Evolutionary conservation across 2,797 vertebrate genomes (phyloP).

Genomic region (Atherinosoma microstoma): DNA sequence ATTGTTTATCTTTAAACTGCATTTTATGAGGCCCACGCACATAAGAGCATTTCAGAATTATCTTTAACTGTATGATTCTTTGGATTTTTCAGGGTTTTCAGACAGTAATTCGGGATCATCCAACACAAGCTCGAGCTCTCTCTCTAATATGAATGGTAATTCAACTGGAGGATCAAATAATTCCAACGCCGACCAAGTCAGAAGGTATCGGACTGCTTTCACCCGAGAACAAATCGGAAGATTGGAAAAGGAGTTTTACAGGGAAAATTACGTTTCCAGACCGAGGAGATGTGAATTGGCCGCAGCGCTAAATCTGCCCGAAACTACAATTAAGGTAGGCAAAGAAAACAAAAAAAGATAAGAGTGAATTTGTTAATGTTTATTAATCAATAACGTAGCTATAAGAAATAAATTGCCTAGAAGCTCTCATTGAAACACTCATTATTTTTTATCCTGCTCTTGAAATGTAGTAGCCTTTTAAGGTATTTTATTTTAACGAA

Average conservation of each 20-base stretch:
- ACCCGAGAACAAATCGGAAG: constrained; percentile 88
- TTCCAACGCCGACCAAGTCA: constrained; percentile 90
- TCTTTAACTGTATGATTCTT: neutral
- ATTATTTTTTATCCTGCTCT: neutral
- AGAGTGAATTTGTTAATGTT: constrained; percentile 5
- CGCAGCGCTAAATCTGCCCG: constrained; percentile 95
- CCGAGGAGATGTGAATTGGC: constrained; percentile 96
- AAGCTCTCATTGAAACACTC: neutral
- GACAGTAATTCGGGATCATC: constrained; percentile 91
- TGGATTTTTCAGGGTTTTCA: constrained; percentile 84
- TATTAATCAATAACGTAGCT: neutral
- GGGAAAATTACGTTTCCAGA: constrained; percentile 92
- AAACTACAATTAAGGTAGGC: constrained; percentile 97
- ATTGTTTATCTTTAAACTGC: no score
- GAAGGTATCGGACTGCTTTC: constrained; percentile 90
- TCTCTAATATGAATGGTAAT: constrained; percentile 87
- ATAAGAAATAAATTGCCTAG: neutral
- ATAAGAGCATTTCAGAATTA: neutral
- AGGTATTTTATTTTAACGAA: neutral
- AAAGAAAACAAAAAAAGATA: constrained; percentile 17
- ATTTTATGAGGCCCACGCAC: neutral
- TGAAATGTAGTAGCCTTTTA: neutral
- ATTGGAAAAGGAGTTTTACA: constrained; percentile 90
- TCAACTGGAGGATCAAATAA: constrained; percentile 88
- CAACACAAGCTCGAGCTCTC: constrained; percentile 86